Evolutionary conservation across 1,140 invertebrate species (phyloP), one percentile per base, ranked within the genome.

Genomic region (Drosophila elegans): DNA sequence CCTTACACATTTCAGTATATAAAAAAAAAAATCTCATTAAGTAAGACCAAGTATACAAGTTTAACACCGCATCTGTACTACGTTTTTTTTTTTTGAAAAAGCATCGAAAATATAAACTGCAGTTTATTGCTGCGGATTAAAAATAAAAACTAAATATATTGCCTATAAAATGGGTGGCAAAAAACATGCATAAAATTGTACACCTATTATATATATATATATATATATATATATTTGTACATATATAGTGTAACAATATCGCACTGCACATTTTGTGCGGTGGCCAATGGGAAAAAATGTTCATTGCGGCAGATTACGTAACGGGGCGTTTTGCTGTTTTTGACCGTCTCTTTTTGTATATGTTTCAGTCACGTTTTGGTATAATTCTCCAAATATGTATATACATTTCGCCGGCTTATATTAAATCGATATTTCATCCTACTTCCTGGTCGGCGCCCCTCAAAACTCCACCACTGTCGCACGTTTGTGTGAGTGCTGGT

Each of bases 381-480:
- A 66, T 68, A 68, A 68, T 68, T 68, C 64, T 66, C 64, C 41
- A 68, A 68, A 68, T 68, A 68, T 68, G 64, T 68, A 68, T 68
- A 68, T 68, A 67, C 62, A 68, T 68, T 68, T 49, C 38, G 64
- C 46, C 36, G 64, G 64, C 64, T 68, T 66, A 66, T 68, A 68
- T 68, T 68, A 68, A 68, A 68, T 68, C 64, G 64, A 68, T 68
- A 68, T 68, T 68, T 68, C 64, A 68, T 68, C 64, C 64, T 53
- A 66, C 64, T 68, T 68, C 64, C 64, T 64, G 62, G 56, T 46
- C 62, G 41, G 29, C 25, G 39, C 42, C 64, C 61, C 61, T 42
- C 48, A 51, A 32, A 34, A 34, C 52, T 71, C 44, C 51, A 13
- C 60, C 63, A 64, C 45, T 74, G 68, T 62, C 57, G 62, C 57